phyloP scores from a whole-genome alignment of 2,113 vertebrate genomes.

The Larimichthys crocea region DNA sequence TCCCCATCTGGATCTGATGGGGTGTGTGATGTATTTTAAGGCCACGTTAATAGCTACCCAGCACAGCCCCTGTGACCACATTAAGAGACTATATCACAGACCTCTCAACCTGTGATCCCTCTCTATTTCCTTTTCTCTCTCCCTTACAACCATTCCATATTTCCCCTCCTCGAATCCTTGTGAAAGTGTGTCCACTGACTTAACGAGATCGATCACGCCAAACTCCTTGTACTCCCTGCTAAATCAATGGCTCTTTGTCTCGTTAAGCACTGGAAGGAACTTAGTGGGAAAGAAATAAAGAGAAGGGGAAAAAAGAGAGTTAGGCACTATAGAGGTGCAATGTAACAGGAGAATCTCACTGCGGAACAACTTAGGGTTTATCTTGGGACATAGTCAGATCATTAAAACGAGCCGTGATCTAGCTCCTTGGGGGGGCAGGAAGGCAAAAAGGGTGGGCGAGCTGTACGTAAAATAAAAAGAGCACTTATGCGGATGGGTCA shows the following conservation, averaged over 20 bases:
- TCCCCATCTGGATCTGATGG: constrained; percentile 54
- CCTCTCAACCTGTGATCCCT: constrained; percentile 26
- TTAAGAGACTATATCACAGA: constrained; percentile 50
- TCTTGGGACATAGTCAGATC: constrained; percentile 52
- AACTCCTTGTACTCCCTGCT: constrained; percentile 70
- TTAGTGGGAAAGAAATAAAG: constrained; percentile 15
- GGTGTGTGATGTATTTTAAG: constrained; percentile 63
- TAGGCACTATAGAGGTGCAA: constrained; percentile 38
- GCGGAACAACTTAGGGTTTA: constrained; percentile 46
- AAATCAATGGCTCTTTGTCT: constrained; percentile 79
- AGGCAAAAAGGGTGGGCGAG: constrained; percentile 17
- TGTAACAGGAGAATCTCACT: constrained; percentile 35
- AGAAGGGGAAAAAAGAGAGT: constrained; percentile 17
- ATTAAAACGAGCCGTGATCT: constrained; percentile 52
- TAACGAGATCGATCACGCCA: constrained; percentile 74
- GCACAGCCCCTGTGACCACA: constrained; percentile 54
- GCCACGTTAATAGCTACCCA: constrained; percentile 59
- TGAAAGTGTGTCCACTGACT: constrained; percentile 64
- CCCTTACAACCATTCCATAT: constrained; percentile 27
- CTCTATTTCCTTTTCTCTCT: constrained; percentile 9
- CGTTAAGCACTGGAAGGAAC: constrained; percentile 60
- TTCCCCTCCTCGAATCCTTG: constrained; percentile 37
- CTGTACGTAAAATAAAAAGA: constrained; percentile 39
- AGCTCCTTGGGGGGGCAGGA: constrained; percentile 42
- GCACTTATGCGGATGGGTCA: constrained; percentile 49